These are phyloP conservation scores for Drosophila grimshawi DNA, from an alignment of 1,140 invertebrate species.

Conservation along the genomic window DNA sequence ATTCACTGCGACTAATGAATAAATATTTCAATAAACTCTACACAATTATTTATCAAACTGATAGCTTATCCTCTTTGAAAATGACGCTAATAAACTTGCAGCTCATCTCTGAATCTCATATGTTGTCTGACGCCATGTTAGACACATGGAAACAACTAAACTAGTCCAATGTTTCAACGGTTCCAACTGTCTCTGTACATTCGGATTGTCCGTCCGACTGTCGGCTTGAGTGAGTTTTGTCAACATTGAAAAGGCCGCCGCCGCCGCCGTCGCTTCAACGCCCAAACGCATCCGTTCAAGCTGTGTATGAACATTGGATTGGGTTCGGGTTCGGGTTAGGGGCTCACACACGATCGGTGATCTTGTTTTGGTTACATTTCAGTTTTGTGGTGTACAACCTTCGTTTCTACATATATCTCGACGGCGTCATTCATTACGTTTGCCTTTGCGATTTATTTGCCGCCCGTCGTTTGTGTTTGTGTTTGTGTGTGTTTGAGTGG, in stretches of 20 bases:
- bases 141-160: conserved; percentile 70
- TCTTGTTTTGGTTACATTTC: conserved; percentile 67
- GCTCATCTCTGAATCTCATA: conserved; percentile 59
- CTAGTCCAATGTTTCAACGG: conserved; percentile 59
- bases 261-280: conserved; percentile 66
- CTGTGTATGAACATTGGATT: not conserved
- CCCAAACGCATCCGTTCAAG: conserved; percentile 77
- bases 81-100: conserved; percentile 22
- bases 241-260: conserved; percentile 74
- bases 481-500: conserved; percentile 54
- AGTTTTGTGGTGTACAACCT: conserved; percentile 54
- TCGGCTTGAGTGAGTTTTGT: conserved; percentile 72
- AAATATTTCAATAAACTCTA: not conserved
- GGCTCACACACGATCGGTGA: conserved; percentile 42
- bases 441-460: conserved; percentile 79
- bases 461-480: conserved; percentile 42
- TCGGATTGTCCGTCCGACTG: conserved; percentile 20
- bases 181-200: conserved; percentile 43
- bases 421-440: conserved; percentile 79
- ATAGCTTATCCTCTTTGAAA: conserved; percentile 13
- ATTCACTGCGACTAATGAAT: no score
- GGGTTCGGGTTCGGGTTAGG: conserved; percentile 4
- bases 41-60: conserved; percentile 3
- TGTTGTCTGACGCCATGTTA: conserved; percentile 61
- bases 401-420: conserved; percentile 61